phyloP scores from a whole-genome alignment of 2,113 vertebrate genomes.

The Loxodonta africana region DNA sequence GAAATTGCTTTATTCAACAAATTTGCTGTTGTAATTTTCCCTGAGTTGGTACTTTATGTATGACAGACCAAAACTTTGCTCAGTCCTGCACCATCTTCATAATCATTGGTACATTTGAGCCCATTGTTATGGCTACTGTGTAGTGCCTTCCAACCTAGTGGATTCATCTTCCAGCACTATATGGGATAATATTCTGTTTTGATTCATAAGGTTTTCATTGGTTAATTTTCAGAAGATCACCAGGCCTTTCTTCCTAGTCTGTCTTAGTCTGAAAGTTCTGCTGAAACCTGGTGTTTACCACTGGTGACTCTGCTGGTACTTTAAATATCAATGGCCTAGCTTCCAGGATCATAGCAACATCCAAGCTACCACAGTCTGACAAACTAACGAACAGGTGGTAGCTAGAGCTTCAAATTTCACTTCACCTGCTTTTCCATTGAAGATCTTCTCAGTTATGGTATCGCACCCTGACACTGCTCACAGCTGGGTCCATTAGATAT shows the following conservation, averaged over 20 bases:
- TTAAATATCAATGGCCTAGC: background rate
- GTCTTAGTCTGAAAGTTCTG: background rate
- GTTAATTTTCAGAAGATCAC: background rate
- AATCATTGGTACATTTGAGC: background rate
- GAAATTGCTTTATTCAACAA: background rate
- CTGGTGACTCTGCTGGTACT: background rate
- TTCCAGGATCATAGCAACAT: background rate
- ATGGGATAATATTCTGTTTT: background rate
- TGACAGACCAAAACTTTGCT: background rate
- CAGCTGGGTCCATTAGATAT: background rate
- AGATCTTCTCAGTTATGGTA: background rate
- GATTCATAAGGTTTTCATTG: background rate
- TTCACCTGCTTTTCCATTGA: background rate
- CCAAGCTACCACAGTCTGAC: too few relatives aligned
- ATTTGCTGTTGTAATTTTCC: background rate
- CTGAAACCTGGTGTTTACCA: background rate
- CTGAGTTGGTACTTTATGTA: background rate
- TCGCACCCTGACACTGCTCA: background rate
- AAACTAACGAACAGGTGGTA: background rate
- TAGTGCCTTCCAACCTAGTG: background rate
- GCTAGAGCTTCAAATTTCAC: background rate
- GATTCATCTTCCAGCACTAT: background rate
- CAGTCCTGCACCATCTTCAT: background rate
- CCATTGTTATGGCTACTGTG: background rate
- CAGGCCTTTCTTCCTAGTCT: background rate